phyloP scores from a whole-genome alignment of 2,113 vertebrate species.

The Pogonocichla stellata region DNA sequence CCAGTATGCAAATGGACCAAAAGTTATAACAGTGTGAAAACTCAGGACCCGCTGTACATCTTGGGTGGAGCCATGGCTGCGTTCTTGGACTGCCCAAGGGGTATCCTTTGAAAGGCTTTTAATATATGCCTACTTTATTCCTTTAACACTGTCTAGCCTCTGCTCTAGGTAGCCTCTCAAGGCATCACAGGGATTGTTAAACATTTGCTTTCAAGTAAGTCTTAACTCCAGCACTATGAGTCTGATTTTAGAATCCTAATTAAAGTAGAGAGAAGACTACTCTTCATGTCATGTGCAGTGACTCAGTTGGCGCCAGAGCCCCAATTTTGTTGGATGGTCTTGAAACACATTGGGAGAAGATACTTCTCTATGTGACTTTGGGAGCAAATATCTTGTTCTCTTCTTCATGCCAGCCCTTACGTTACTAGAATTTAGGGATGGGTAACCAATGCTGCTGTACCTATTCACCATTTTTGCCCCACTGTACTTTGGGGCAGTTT shows the following conservation, averaged over 20 bases:
- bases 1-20: not conserved
- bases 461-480: not conserved
- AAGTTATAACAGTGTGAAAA: not conserved
- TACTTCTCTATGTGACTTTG: not conserved
- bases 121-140: not conserved
- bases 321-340: not conserved
- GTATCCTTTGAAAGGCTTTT: not conserved
- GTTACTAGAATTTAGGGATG: not conserved
- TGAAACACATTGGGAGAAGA: not conserved
- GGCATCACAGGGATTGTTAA: not conserved
- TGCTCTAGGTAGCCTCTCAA: not conserved
- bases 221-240: not conserved
- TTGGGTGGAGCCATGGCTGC: not conserved
- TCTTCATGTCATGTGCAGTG: not conserved
- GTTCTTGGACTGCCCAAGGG: not conserved
- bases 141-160: not conserved
- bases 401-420: not conserved
- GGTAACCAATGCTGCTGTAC: not conserved
- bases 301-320: not conserved
- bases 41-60: not conserved
- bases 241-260: not conserved
- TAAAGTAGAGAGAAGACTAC: not conserved
- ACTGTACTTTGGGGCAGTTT: not conserved
- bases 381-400: not conserved
- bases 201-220: not conserved